Evolutionary conservation across 2,797 vertebrate genomes (phyloP).

Genomic region (Cyprinella venusta): DNA sequence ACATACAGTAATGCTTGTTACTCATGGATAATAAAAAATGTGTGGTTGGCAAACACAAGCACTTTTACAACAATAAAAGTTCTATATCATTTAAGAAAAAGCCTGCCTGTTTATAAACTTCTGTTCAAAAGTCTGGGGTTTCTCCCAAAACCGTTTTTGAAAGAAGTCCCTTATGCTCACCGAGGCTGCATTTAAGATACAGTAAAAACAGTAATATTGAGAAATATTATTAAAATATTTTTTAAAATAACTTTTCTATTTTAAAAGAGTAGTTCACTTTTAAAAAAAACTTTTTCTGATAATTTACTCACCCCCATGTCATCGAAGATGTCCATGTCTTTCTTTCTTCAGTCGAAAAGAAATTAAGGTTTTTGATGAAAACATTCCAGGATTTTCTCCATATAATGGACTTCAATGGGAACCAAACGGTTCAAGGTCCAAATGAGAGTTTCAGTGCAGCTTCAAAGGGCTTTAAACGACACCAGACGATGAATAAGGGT

Average conservation of each 20-base stretch:
- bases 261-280: not conserved
- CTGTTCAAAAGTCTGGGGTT: not conserved
- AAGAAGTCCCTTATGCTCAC: not conserved
- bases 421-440: too few species aligned
- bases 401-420: too few species aligned
- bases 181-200: not conserved
- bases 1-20: constrained; percentile 49
- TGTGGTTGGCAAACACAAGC: constrained; percentile 64
- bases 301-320: too few species aligned
- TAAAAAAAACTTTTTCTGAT: not conserved
- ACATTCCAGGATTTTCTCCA: too few species aligned
- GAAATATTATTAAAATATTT: not conserved
- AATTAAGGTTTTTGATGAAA: too few species aligned
- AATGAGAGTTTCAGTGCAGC: too few species aligned
- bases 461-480: too few species aligned
- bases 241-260: not conserved
- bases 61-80: constrained; percentile 55
- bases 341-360: too few species aligned
- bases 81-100: constrained; percentile 61
- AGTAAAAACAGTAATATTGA: not conserved
- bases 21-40: constrained; percentile 64
- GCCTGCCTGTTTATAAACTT: not conserved
- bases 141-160: not conserved
- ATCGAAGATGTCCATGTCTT: too few species aligned
- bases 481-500: too few species aligned